Base-by-base conservation (phyloP, 2,888 invertebrate genomes). In the Diadegma fenestrale region DNA sequence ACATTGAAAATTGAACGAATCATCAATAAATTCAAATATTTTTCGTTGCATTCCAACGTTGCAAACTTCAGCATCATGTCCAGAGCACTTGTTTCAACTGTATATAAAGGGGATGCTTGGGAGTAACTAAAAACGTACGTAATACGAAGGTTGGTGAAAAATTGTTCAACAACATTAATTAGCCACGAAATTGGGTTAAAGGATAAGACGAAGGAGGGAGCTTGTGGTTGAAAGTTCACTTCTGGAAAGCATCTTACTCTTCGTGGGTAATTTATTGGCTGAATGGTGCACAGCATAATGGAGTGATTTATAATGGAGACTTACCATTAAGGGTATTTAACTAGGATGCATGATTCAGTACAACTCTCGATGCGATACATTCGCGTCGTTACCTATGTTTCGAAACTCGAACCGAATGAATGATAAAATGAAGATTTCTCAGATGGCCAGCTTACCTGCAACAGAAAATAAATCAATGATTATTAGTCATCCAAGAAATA, bases 381-480 rank as follows among this genome's bases (percentile, higher is more conserved):
- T 85, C 64, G 45, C 22, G 61, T 51, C 22, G 61, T 51, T 58
- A 54, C 37, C 37, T 12, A 63, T 78, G 64, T 63, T n/a, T 48
- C 12, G 45, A 69, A 75, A 33, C 22, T 41, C 45, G 64, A 63
- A 64, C 26, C 54, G 33, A 45, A 58, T 58, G 61, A 22, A 69
- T 22, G 33, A 26, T 17, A 69, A 30, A 33, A 33, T 7, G 17
- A 61, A 12, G 43, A 51, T 75, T 58, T 45, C 22, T 69, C 63
- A 37, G 58, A 17, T 45, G 22, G 19, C 33, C 37, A 26, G 82
- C 91, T 92, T 90, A 92, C 92, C 91, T 91, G 90, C 43, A 92
- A 92, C 92, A 92, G 68, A 91, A 86, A 68, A 80, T 45, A 1
- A 17, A 71, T 69, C 30, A 43, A 89, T 54, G 12, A 84, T 83